Conservation (phyloP, 2,797 vertebrate species). For the Zalophus californianus region DNA sequence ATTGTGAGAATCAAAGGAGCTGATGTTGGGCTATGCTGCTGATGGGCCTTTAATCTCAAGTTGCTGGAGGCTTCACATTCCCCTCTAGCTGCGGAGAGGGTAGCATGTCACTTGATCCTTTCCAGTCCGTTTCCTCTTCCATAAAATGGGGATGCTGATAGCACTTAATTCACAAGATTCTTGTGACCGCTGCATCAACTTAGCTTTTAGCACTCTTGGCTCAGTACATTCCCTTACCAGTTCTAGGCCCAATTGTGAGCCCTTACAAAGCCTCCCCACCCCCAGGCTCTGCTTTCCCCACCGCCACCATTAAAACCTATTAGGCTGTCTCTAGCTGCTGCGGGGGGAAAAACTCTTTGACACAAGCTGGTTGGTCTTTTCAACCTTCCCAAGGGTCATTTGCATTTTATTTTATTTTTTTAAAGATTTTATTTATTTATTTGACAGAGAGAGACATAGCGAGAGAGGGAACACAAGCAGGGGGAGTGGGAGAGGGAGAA, state of each 20-base stretch:
- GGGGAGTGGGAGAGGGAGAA: too few relatives aligned
- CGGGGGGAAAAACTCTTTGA: background rate
- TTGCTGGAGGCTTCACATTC: background rate
- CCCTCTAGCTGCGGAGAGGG: background rate
- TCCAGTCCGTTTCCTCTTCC: background rate
- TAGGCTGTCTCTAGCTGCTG: background rate
- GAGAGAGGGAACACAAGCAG: too few relatives aligned
- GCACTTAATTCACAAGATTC: background rate
- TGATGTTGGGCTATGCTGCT: background rate
- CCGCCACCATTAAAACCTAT: background rate
- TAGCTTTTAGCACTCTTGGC: background rate
- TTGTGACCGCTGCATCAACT: background rate
- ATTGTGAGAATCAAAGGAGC: background rate
- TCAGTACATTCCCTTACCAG: background rate
- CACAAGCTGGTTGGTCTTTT: background rate
- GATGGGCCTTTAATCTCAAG: background rate
- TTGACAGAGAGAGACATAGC: too few relatives aligned
- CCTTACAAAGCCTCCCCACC: background rate
- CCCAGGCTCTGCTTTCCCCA: background rate
- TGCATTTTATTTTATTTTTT: constrained; percentile 36
- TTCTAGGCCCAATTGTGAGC: background rate
- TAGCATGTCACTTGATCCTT: background rate
- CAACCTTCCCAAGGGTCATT: background rate
- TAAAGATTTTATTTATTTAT: too few relatives aligned
- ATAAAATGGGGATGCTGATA: constrained; percentile 12